Base-by-base conservation (phyloP, 2,113 vertebrate genomes). In the Chaetodon auriga region DNA sequence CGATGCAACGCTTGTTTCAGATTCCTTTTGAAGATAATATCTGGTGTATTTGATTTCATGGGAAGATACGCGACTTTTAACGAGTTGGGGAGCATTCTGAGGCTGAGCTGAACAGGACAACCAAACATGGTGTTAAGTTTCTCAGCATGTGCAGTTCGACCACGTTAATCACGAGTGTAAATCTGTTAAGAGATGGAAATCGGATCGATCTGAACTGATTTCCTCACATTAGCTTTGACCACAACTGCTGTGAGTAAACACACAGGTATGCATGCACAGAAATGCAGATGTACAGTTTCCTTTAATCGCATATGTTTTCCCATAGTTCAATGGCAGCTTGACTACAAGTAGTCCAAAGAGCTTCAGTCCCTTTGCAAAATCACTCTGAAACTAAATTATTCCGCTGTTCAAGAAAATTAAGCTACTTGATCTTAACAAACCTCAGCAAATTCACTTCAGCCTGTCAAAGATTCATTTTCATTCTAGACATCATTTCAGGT, bases 11-110 rank as follows among this genome's bases (percentile, higher is more conserved):
- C 65, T 64, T 41, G 3, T 15, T n/a, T 69, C n/a, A 43, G 43
- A 60, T 45, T 57, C 2, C 23, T 69, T 48, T 75, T 83, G 25
- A 70, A 75, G 75, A 83, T 75, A 43, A n/a, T 15, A 61, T 71
- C 70, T 43, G 4, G 15, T 41, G 3, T 2, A 38, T 70, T 65
- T 1, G 0, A 23, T 38, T 75, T 80, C 53, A 72, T 64, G 68
- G 38, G 41, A 79, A 60, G 64, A 84, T 16, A 9, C 23, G 21
- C 51, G 23, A 61, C 14, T 53, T 72, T 75, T 15, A 71, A 43
- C 14, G 15, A 41, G 64, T 35, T 35, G 1, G 7, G 15, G 23
- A 76, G 19, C 38, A 55, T 9, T 25, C 35, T 16, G 23, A n/a
- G 43, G 10, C n/a, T 53, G 14, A 48, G 72, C 4, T 23, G 14